Evolutionary conservation across 2,113 vertebrate species (phyloP), one percentile per base, ranked within the genome.

Genomic region (Corvus moneduloides): DNA sequence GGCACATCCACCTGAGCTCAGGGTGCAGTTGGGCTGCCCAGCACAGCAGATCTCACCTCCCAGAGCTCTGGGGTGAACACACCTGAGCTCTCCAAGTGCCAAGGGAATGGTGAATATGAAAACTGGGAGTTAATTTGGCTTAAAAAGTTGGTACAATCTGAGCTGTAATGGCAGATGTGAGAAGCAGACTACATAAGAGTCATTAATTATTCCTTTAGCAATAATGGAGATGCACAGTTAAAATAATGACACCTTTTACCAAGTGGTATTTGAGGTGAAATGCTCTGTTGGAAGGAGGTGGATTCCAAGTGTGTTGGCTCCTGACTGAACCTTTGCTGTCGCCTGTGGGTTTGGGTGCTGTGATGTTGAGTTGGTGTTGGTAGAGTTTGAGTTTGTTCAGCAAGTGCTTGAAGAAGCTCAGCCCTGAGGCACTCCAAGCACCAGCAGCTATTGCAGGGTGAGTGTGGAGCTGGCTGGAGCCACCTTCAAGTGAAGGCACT

Each of bases 401-500:
- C 2, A 13, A 5, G 27, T 75, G 23, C 10, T 28, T 16, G 22
- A 14, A 32, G 41, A 55, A 13, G 52, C 49, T 52, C 56, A 63
- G 72, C 37, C 56, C 64, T 33, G 51, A 10, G 46, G 56, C 56
- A 3, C 32, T 13, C 3, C 19, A 13, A 44, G 52, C 24, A 20
- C 5, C 54, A 61, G 84, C 76, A 75, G 69, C 26, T 28, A 0
- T 7, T 7, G 1, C 5, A 39, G 51, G 35, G 11, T 13, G 15
- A 41, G 30, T 0, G 39, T 59, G 59, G 83, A 33, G 20, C 37
- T 35, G 62, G 9, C 64, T 49, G 79, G 56, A 44, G 48, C 32
- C 21, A 13, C 33, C 39, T 21, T 28, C 15, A 11, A 23, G 44
- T 1, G 26, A 59, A 51, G 43, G 19, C 27, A 13, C 2, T 0